phyloP scores from a whole-genome alignment of 2,113 vertebrate species.

The Regulus satrapa region DNA sequence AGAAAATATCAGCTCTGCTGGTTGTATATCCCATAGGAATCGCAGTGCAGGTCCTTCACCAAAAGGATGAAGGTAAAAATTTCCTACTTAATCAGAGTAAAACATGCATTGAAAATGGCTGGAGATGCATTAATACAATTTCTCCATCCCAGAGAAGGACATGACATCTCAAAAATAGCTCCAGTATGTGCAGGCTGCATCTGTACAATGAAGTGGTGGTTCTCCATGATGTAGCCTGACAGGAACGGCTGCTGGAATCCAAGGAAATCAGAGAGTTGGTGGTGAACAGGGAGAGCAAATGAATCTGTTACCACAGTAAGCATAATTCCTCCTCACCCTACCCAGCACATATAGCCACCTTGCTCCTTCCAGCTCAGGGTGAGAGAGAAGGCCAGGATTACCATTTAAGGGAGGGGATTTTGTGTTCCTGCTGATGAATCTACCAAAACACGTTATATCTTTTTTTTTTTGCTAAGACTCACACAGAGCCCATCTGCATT shows the following conservation, averaged over 20 bases:
- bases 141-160: neutral
- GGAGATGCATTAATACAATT: accelerated
- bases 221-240: neutral
- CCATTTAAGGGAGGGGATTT: neutral
- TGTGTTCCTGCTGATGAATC: neutral
- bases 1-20: neutral
- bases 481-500: neutral
- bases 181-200: neutral
- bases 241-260: neutral
- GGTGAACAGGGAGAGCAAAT: neutral
- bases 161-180: neutral
- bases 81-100: neutral
- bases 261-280: neutral
- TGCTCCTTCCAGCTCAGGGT: neutral
- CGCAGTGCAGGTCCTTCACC: neutral
- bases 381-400: neutral
- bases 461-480: neutral
- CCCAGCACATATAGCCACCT: neutral
- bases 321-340: neutral
- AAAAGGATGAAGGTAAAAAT: neutral
- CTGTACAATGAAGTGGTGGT: neutral
- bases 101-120: neutral
- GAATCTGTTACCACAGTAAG: neutral
- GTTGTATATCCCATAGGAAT: neutral
- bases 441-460: neutral